Evolutionary conservation across 2,797 vertebrate species (phyloP).

Genomic region (Dermochelys coriacea): DNA sequence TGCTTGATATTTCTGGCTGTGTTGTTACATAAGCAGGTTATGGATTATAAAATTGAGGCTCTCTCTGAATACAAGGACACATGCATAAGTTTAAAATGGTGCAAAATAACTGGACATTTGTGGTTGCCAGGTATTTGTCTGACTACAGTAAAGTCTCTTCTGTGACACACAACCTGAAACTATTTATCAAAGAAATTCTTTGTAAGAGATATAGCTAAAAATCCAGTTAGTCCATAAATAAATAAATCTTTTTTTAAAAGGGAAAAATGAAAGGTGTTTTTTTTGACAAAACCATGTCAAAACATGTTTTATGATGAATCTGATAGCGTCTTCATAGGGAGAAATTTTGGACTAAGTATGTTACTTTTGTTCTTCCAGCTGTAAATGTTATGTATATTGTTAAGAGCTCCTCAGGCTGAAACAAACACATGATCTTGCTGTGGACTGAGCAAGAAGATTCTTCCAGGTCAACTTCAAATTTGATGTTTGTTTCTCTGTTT

Average conservation of each 20-base stretch:
- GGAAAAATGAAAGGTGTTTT: rapidly evolving
- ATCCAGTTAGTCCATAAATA: neutral
- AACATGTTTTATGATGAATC: neutral
- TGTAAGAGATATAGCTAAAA: neutral
- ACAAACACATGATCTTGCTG: neutral
- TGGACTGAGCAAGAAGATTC: neutral
- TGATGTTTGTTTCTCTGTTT: neutral
- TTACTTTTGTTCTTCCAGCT: neutral
- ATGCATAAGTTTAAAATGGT: neutral
- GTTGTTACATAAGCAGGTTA: neutral
- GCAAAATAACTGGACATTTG: neutral
- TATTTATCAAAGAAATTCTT: neutral
- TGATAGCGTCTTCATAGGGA: neutral
- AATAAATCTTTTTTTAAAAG: rapidly evolving
- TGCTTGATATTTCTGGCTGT: neutral
- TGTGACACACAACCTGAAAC: neutral
- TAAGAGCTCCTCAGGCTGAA: neutral
- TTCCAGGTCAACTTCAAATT: neutral
- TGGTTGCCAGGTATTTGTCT: neutral
- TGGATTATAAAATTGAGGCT: neutral
- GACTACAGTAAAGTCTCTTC: neutral
- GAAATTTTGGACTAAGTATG: neutral
- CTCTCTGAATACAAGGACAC: neutral
- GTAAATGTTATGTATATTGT: neutral
- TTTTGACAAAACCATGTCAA: neutral